Percentiles rank a stretch among this genome's conserved stretches.
phyloP scores from a whole-genome alignment of 2,113 vertebrate species.

The Bujurquina vittata region DNA sequence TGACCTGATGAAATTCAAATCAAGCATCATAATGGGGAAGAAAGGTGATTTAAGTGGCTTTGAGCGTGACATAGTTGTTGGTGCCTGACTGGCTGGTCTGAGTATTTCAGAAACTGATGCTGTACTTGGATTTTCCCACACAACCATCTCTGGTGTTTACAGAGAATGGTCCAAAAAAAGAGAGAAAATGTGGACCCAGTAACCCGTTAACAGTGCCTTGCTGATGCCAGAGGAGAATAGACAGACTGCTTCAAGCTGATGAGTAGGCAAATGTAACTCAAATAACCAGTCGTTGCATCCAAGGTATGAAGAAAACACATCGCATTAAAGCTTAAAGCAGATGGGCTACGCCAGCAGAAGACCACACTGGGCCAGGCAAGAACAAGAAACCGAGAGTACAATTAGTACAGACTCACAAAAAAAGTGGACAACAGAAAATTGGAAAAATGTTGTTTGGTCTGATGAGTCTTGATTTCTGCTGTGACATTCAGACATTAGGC shows the following conservation, averaged over 20 bases:
- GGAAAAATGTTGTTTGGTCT: neutral
- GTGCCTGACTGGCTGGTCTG: neutral
- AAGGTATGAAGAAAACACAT: neutral
- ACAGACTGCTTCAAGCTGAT: neutral
- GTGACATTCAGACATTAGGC: neutral
- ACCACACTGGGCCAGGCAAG: neutral
- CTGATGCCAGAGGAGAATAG: neutral
- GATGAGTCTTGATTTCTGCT: neutral
- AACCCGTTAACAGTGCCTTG: neutral
- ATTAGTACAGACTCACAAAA: neutral
- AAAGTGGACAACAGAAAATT: neutral
- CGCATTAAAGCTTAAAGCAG: neutral
- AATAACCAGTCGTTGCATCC: neutral
- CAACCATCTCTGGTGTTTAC: neutral
- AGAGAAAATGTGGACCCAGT: rapidly evolving
- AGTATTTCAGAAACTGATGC: neutral
- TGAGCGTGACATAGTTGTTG: rapidly evolving
- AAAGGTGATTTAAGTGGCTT: neutral
- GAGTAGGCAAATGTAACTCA: neutral
- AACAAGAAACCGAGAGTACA: no score
- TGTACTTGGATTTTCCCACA: neutral
- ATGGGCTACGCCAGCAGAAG: rapidly evolving
- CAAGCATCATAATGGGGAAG: neutral
- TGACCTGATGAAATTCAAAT: neutral
- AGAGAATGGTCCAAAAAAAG: neutral